A percentile compares a stretch with the other conserved stretches of the same genome.
These are phyloP conservation scores for Florisuga fusca DNA, from an alignment of 2,797 vertebrate genomes.

Conservation along the genomic window DNA sequence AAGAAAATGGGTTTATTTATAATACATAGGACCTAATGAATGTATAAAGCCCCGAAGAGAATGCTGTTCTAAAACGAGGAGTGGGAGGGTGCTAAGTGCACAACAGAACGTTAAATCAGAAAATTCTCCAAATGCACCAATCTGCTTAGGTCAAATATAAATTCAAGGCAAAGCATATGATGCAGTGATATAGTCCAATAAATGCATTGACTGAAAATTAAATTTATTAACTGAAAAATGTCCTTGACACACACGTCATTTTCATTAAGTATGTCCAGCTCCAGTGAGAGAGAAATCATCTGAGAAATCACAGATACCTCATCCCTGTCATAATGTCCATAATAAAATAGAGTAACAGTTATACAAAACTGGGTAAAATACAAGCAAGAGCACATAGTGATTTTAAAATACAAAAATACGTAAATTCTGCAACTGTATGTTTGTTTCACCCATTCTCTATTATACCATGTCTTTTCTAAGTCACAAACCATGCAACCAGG, in stretches of 20 bases:
- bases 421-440: neutral
- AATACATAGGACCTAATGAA: neutral
- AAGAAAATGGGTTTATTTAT: fast-evolving
- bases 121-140: neutral
- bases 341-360: neutral
- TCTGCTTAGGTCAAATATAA: neutral
- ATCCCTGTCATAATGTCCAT: neutral
- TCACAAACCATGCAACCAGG: neutral
- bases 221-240: neutral
- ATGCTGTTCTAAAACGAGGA: neutral
- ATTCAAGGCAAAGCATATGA: neutral
- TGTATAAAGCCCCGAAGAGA: neutral
- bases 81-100: neutral
- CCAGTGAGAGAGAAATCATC: neutral
- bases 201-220: neutral
- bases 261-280: neutral
- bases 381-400: neutral
- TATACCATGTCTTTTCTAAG: neutral
- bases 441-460: neutral
- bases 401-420: neutral
- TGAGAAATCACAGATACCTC: neutral
- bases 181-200: neutral
- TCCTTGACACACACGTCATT: neutral
- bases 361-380: neutral
- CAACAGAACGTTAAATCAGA: neutral